A percentile compares a stretch with the other conserved stretches of the same genome.
phyloP scores from a whole-genome alignment of 1,140 invertebrate genomes.

The Homalodisca vitripennis region DNA sequence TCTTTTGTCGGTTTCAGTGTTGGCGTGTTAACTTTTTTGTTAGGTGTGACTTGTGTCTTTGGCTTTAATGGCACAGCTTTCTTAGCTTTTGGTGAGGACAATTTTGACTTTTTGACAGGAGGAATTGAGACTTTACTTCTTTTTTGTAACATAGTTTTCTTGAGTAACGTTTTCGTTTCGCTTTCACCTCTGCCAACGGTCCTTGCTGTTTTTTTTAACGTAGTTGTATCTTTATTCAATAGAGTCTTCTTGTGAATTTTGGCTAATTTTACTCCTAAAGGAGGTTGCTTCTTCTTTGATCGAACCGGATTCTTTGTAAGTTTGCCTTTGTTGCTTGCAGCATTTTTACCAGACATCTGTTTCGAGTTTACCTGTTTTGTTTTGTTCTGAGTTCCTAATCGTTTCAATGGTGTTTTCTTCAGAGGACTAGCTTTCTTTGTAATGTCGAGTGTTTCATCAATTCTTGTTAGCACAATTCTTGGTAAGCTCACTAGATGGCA shows the following conservation, averaged over 20 bases:
- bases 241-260: neutral
- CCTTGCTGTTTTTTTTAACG: neutral
- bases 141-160: slow-evolving; percentile 11
- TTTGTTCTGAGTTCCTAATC: neutral
- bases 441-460: neutral
- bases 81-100: neutral
- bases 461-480: slow-evolving; percentile 1
- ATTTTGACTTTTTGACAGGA: neutral
- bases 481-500: slow-evolving; percentile 1
- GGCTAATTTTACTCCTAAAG: neutral
- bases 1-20: neutral
- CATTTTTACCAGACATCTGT: neutral
- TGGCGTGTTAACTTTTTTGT: neutral
- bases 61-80: neutral
- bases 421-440: neutral
- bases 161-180: neutral
- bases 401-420: neutral
- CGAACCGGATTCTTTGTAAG: too few relatives aligned
- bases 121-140: slow-evolving; percentile 6
- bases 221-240: neutral
- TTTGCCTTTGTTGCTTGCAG: too few relatives aligned
- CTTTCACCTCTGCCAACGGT: neutral
- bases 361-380: neutral
- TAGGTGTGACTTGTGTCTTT: neutral
- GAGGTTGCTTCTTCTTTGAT: neutral